Evolutionary conservation across 2,797 vertebrate genomes (phyloP).

Genomic region (Typhlichthys subterraneus): DNA sequence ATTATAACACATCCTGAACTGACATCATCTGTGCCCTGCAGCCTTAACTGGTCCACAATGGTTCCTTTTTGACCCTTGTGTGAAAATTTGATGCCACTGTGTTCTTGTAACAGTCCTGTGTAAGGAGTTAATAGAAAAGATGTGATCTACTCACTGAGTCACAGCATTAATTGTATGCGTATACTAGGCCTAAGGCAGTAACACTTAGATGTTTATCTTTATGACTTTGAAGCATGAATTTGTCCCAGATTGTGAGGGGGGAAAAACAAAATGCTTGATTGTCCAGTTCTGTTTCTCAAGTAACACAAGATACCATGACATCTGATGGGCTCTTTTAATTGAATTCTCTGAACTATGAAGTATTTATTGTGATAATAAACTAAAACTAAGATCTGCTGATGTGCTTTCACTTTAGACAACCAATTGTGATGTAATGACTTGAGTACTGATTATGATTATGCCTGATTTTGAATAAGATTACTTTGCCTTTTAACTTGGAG

Average conservation of each 20-base stretch:
- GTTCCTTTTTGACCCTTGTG: not conserved
- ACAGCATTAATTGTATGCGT: not conserved
- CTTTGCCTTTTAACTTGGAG: no score
- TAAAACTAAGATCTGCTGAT: no score
- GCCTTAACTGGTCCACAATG: conserved; percentile 16
- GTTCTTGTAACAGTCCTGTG: conserved; percentile 1
- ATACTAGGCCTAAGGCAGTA: not conserved
- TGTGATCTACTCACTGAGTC: not conserved
- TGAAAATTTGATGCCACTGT: conserved; percentile 1
- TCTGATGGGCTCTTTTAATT: no score
- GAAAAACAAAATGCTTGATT: conserved; percentile 8
- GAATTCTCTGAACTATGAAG: no score
- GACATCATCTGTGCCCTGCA: conserved; percentile 9
- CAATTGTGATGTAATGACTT: no score
- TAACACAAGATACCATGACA: no score
- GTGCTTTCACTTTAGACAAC: no score
- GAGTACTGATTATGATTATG: no score
- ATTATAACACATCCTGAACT: conserved; percentile 21
- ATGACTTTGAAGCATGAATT: not conserved
- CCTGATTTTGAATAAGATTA: no score
- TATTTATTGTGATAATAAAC: no score
- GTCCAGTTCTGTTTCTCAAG: no score
- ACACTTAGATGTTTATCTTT: not conserved
- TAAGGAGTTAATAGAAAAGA: not conserved
- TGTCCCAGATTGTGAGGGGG: not conserved